Conservation (phyloP, 2,888 invertebrate species). For the Buathra laborator region DNA sequence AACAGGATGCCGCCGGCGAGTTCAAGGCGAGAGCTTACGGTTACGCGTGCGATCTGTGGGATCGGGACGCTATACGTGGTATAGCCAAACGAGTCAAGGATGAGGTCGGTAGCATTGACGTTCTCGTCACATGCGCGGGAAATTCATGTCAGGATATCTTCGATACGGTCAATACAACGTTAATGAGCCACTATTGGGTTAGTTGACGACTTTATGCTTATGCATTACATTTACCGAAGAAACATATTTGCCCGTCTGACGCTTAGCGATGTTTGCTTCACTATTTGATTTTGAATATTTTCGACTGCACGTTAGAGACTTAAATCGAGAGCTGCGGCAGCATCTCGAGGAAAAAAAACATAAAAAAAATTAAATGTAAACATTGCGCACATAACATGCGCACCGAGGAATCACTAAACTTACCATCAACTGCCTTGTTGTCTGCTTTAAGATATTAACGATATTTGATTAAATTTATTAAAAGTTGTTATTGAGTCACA, state of each 20-base stretch:
- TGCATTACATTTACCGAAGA: not conserved
- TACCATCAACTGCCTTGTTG: not conserved
- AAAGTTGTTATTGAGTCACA: not conserved
- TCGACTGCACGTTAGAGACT: not conserved
- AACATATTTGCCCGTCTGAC: not conserved
- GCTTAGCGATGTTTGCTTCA: not conserved
- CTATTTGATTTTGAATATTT: not conserved
- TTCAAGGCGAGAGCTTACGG: constrained; percentile 68
- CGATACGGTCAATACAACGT: constrained; percentile 77
- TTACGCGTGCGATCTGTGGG: constrained; percentile 78
- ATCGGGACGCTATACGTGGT: constrained; percentile 76
- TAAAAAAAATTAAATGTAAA: not conserved
- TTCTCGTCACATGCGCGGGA: constrained; percentile 80
- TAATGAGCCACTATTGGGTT: constrained; percentile 84
- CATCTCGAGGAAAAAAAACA: too few species aligned
- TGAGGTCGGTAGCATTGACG: constrained; percentile 79
- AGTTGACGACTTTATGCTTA: constrained; percentile 4
- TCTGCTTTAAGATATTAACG: not conserved
- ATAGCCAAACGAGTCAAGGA: constrained; percentile 77
- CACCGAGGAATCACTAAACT: not conserved
- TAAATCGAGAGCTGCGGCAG: not conserved
- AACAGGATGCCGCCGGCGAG: constrained; percentile 63
- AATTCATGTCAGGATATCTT: constrained; percentile 76
- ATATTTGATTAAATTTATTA: not conserved
- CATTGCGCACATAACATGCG: not conserved